Evolutionary conservation across 2,888 invertebrate species (phyloP), one percentile per base, ranked within the genome.

Genomic region (Drosophila nigricruria): DNA sequence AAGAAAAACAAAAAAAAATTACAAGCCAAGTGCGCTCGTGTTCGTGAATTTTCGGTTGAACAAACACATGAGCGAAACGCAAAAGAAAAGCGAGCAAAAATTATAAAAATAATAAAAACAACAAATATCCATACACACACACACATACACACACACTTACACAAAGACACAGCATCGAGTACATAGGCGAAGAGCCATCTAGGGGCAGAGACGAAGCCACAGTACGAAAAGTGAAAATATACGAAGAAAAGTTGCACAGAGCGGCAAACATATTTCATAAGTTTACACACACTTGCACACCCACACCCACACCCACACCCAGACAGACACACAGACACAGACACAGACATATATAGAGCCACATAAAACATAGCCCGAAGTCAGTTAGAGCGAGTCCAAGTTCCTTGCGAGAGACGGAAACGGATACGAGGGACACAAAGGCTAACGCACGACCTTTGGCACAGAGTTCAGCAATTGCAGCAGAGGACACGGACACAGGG

Each of bases 31-130:
- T 90, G 88, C 76, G 83, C 88, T 87, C 72, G 88, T 79, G 78
- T 90, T 82, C 86, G 84, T 85, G 82, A 89, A 89, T 88, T 91
- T 91, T 90, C 90, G 91, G 91, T 91, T 91, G 91, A 91, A 91
- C 88, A 90, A 89, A 91, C 87, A 86, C 84, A 87, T 83, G 79
- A 79, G 72, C 78, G 74, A 86, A 85, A 81, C 70, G 82, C 70
- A 82, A 73, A 72, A 72, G 83, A 81, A 62, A 76, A 75, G 67
- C 77, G 54, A 73, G 42, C 63, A 75, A 77, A 69, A 75, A 77
- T 70, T 79, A 73, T 70, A 73, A 74, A 74, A 77, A 82, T 73
- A 73, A 84, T 78, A 83, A 87, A 69, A 81, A 74, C 72, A 85
- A 82, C 73, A 84, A 30, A n/a, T 10, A 27, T 10, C 10, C 30